Evolutionary conservation across 1,140 invertebrate genomes (phyloP).

Genomic region (Liolophura sinensis): DNA sequence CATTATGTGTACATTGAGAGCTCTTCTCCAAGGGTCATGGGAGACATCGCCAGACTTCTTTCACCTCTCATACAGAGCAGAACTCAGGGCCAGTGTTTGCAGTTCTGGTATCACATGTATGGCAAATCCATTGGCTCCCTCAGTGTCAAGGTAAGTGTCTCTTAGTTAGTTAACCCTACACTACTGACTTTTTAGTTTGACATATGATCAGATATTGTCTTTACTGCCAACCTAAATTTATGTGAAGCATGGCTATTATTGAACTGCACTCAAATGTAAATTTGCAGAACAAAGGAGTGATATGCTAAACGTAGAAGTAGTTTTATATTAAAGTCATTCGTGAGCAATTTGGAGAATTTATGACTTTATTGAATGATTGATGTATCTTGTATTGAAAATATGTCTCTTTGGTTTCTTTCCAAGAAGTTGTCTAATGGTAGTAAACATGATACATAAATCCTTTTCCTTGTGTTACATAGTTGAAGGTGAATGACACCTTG

Average conservation of each 20-base stretch:
- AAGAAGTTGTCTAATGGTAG: neutral
- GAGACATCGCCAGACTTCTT: conserved; percentile 40
- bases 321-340: neutral
- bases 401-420: too few species aligned
- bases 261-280: neutral
- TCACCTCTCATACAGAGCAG: conserved; percentile 29
- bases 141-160: conserved; percentile 20
- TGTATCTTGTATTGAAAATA: too few species aligned
- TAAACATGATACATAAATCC: neutral
- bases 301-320: neutral
- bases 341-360: neutral
- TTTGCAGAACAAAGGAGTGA: neutral
- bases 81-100: conserved; percentile 14
- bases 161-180: conserved; percentile 1
- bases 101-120: conserved; percentile 28
- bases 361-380: too few species aligned
- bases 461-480: conserved; percentile 13
- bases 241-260: neutral
- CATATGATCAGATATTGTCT: neutral
- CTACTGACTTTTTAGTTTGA: neutral
- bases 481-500: conserved; percentile 22
- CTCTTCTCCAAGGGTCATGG: conserved; percentile 9
- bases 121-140: conserved; percentile 19
- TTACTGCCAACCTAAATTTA: neutral
- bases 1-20: conserved; percentile 9